A percentile compares a stretch with the other conserved stretches of the same genome.
phyloP scores from a whole-genome alignment of 1,140 invertebrate species.

The Chironomus striatipennis region DNA sequence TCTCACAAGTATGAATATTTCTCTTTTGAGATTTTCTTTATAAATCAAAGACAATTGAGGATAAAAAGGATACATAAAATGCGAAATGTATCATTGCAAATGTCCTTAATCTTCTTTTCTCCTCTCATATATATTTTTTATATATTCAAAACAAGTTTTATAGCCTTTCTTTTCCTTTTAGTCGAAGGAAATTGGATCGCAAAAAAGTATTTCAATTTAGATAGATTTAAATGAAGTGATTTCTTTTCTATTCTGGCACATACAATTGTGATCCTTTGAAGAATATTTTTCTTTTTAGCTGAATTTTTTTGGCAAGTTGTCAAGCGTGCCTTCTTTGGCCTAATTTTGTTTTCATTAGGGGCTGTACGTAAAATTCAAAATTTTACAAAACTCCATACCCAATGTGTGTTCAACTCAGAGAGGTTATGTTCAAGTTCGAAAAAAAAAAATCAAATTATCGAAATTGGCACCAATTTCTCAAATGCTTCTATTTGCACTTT shows the following conservation, averaged over 20 bases:
- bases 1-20: not conserved
- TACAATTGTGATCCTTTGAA: not conserved
- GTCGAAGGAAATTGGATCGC: constrained; percentile 18
- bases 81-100: not conserved
- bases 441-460: no score
- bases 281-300: not conserved
- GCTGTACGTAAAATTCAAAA: no score
- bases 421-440: no score
- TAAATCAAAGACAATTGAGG: constrained; percentile 5
- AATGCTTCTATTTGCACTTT: no score
- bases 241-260: not conserved
- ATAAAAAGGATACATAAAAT: not conserved
- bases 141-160: constrained; percentile 23
- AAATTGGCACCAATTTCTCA: no score
- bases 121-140: not conserved
- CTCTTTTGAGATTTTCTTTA: not conserved
- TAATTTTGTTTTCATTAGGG: no score
- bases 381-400: no score
- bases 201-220: constrained; percentile 18
- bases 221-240: constrained; percentile 5
- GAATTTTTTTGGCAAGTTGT: not conserved
- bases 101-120: constrained; percentile 5
- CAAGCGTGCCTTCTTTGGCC: not conserved
- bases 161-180: constrained; percentile 9
- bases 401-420: no score